Conservation (phyloP, 2,888 invertebrate genomes). For the Drosophila prostipennis region DNA sequence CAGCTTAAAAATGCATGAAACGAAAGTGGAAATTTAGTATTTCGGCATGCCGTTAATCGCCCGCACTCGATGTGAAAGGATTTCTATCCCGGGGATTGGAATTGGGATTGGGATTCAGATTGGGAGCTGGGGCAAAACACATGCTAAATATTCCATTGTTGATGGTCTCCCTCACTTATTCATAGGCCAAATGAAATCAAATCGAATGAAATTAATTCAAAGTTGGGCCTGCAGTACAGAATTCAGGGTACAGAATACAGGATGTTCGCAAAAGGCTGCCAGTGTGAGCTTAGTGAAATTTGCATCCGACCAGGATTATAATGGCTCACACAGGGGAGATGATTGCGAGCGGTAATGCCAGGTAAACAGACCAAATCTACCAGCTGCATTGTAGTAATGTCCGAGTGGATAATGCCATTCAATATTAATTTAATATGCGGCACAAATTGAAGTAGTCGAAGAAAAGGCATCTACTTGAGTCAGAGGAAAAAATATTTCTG, state of each 20-base stretch:
- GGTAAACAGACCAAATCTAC: background rate
- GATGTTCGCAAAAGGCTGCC: slow-evolving; percentile 6
- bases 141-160: slow-evolving; percentile 19
- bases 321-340: slow-evolving; percentile 5
- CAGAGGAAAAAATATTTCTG: too few relatives aligned
- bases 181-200: slow-evolving; percentile 32
- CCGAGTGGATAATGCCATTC: background rate
- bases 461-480: too few relatives aligned
- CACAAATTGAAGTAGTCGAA: background rate
- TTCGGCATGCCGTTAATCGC: background rate
- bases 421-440: slow-evolving; percentile 6
- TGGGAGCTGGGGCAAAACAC: too few relatives aligned
- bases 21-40: background rate
- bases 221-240: background rate
- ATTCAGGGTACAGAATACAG: background rate
- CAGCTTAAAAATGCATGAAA: slow-evolving; percentile 25
- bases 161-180: slow-evolving; percentile 27
- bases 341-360: slow-evolving; percentile 1
- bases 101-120: too few relatives aligned
- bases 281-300: slow-evolving; percentile 15
- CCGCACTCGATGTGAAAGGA: background rate
- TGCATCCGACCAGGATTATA: slow-evolving; percentile 22
- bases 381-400: background rate
- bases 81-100: background rate
- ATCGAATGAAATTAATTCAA: slow-evolving; percentile 28